Conservation (phyloP, 2,113 vertebrate species). For the Heterochromis multidens region DNA sequence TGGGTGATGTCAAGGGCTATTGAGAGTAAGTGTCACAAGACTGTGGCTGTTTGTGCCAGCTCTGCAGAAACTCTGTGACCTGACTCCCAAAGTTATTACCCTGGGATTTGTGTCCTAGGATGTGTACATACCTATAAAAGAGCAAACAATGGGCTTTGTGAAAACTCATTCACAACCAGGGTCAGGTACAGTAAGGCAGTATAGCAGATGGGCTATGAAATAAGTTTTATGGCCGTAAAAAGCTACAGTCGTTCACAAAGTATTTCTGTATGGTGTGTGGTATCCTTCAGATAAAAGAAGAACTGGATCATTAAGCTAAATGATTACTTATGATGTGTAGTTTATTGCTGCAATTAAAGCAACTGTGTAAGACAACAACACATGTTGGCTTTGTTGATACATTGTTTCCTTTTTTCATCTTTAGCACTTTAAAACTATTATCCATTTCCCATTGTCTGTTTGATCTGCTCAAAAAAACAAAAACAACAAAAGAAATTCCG, state of each 20-base stretch:
- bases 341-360: slow-evolving; percentile 13
- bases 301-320: slow-evolving; percentile 40
- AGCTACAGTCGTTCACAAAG: not conserved
- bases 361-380: not conserved
- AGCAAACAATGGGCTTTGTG: slow-evolving; percentile 42
- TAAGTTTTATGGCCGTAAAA: slow-evolving; percentile 5
- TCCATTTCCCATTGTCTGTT: not conserved
- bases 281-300: not conserved
- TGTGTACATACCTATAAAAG: slow-evolving; percentile 24
- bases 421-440: not conserved
- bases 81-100: not conserved
- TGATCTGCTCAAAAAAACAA: not conserved
- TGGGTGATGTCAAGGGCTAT: slow-evolving; percentile 34
- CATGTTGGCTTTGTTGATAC: not conserved
- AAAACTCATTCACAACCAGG: slow-evolving; percentile 17
- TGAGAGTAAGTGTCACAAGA: slow-evolving; percentile 14
- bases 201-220: slow-evolving; percentile 32
- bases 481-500: not conserved
- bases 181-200: slow-evolving; percentile 28
- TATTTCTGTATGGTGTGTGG: not conserved
- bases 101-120: slow-evolving; percentile 30
- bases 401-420: not conserved
- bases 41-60: slow-evolving; percentile 38
- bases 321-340: not conserved
- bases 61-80: slow-evolving; percentile 52